Conservation (phyloP, 2,888 invertebrate species). For the Laspeyria flexula region DNA sequence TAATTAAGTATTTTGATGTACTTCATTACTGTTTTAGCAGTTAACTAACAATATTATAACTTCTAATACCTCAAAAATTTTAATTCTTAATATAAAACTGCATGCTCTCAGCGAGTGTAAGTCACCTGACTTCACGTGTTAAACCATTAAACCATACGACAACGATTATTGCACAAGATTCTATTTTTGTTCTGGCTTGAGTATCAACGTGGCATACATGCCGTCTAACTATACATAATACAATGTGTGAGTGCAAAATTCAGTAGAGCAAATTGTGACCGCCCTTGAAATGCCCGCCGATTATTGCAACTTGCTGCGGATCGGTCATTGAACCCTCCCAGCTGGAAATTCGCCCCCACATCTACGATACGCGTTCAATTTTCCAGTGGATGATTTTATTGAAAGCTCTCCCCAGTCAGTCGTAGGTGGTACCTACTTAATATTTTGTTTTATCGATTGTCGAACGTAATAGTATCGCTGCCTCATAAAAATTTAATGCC, state of each 20-base stretch:
- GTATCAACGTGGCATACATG: conserved; percentile 50
- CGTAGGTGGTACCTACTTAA: background rate
- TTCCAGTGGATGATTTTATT: background rate
- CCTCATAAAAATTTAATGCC: too few relatives aligned
- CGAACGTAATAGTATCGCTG: too few relatives aligned
- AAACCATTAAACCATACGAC: conserved; percentile 45
- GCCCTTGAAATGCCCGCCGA: conserved; percentile 43
- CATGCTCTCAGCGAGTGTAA: conserved; percentile 26
- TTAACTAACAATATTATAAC: too few relatives aligned
- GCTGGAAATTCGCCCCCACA: conserved; percentile 38
- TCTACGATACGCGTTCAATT: background rate
- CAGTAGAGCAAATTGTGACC: conserved; percentile 26
- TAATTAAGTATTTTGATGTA: background rate
- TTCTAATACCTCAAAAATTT: too few relatives aligned
- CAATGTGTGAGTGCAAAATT: conserved; percentile 43
- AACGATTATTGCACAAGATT: conserved; percentile 64
- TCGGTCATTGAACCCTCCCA: conserved; percentile 39
- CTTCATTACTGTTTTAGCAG: too few relatives aligned
- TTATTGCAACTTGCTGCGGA: conserved; percentile 21
- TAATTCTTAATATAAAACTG: conserved; percentile 26
- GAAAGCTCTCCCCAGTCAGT: conserved; percentile 6
- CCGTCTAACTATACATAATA: conserved; percentile 42
- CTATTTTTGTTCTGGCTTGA: conserved; percentile 78
- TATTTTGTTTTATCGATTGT: background rate
- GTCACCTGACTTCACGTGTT: conserved; percentile 56